Base-by-base conservation (phyloP, 2,888 invertebrate species). In the Xestobium rufovillosum region DNA sequence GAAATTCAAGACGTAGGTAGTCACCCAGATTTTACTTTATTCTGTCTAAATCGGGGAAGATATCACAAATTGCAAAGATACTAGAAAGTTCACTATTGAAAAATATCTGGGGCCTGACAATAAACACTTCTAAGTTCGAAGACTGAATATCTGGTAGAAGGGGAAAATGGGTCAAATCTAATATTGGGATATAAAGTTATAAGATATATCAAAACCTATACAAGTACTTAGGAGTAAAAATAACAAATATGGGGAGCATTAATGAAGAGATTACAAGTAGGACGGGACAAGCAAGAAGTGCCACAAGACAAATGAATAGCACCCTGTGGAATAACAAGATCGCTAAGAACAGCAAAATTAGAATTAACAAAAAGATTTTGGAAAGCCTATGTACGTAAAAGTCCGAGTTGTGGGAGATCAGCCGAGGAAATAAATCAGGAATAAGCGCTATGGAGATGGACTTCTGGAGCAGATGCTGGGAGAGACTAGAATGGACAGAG, bases 401-500 rank as follows among this genome's bases (percentile, higher is more conserved):
- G n/a, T 27, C 29, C 8, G 34, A 34, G 26, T 19, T 19, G 3
- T 31, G 36, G 29, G 19, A n/a, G 13, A 4, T 32, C 6, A 19
- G n/a, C n/a, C 6, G n/a, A 19, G 30, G 13, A 36, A 30, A 36
- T 17, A 36, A 15, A 36, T 31, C 30, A 4, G 30, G 30, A 31
- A 31, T 36, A n/a, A 36, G 13, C 12, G 36, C 36, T 12, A 19
- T 31, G 11, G 36, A 36, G 30, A 36, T 30, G 36, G 30, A 31
- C 12, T 31, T 10, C 25, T 36, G 27, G 30, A 30, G 36, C 4
- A 15, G 12, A 36, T 33, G 31, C 13, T 36, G 36, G 30, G 36
- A 23, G 14, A 16, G 8, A 12, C 8, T 14, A 28, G 16, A 8
- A 13, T 15, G 29, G 29, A 35, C 28, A 35, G 28, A 28, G 28